Conservation (phyloP, 1,140 invertebrate species). For the Homalodisca vitripennis region DNA sequence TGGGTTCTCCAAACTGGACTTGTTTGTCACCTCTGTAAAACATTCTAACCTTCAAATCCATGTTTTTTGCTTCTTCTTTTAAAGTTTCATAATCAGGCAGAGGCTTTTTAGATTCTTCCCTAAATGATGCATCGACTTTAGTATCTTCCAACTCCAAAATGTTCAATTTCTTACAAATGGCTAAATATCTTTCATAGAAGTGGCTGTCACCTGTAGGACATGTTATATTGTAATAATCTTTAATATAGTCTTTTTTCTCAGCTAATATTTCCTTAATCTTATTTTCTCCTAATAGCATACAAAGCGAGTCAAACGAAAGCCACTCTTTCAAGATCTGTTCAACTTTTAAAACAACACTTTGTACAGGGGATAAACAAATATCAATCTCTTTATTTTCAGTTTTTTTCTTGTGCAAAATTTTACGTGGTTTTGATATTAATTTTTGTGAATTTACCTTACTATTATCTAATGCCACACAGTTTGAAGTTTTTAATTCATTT, state of each 20-base stretch:
- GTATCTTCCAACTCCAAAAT: conserved; percentile 34
- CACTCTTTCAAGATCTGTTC: conserved; percentile 57
- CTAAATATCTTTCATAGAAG: conserved; percentile 51
- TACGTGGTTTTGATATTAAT: too few relatives aligned
- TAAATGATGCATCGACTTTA: conserved; percentile 39
- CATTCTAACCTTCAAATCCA: conserved; percentile 57
- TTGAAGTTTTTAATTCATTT: too few relatives aligned
- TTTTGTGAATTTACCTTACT: too few relatives aligned
- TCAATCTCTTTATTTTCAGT: too few relatives aligned
- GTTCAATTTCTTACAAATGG: conserved; percentile 53
- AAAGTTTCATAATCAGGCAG: conserved; percentile 56
- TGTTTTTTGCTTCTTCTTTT: conserved; percentile 55
- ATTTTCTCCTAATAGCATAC: conserved; percentile 56
- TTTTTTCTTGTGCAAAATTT: too few relatives aligned
- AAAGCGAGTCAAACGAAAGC: conserved; percentile 57
- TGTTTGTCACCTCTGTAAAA: conserved; percentile 51
- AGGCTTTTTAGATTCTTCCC: conserved; percentile 48
- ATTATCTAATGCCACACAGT: too few relatives aligned
- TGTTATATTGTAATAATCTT: neutral
- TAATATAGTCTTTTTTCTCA: conserved; percentile 48
- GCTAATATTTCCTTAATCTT: conserved; percentile 55
- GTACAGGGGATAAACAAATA: neutral
- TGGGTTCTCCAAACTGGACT: conserved; percentile 39
- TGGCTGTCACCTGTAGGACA: conserved; percentile 21
- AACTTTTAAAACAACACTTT: conserved; percentile 44